Base-by-base conservation (phyloP, 2,888 invertebrate species). In the Syrphus vitripennis region DNA sequence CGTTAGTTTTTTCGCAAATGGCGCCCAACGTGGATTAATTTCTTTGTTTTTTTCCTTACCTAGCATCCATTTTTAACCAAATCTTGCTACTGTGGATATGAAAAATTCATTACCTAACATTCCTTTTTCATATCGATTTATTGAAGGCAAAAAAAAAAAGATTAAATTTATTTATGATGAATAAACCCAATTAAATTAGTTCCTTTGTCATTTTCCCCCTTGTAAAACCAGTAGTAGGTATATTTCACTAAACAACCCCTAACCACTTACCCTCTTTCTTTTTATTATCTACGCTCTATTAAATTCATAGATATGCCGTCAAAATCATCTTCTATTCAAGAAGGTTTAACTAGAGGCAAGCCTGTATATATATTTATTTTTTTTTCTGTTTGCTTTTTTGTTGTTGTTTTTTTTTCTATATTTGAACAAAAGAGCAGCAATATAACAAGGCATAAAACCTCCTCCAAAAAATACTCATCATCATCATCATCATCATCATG, bases 111-210 rank as follows among this genome's bases (percentile, higher is more conserved):
- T 12, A 53, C n/a, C 37, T 42, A 55, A 50, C 65, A 45, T 45
- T 45, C 45, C 53, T 40, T 21, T 59, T 53, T 34, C 40, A 50
- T 40, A 70, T 48, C 31, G 31, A 12, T 61, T 40, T 14, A 53
- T 4, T 29, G 10, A 53, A 4, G 9, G 26, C 26, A 29, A 50
- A 24, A 5, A 29, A 16, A n/a, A 21, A 29, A 40, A 31, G 16
- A 29, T 29, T 4, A 16, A 55, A n/a, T 29, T 57, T 42, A 42
- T 37, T 61, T 67, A 80, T 76, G 67, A 80, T 80, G 65, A 84
- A 84, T 84, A 80, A 71, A 80, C 80, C 76, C 84, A 84, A 84
- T 84, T 84, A 80, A 80, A 59, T 59, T 55, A 71, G 76, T 72
- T 83, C 84, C 76, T 63, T 80, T 80, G 75, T 70, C 42, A 76